Percentiles rank a stretch among this genome's conserved stretches.
Conservation (phyloP, 2,797 vertebrate genomes). For the Bovichtus variegatus region DNA sequence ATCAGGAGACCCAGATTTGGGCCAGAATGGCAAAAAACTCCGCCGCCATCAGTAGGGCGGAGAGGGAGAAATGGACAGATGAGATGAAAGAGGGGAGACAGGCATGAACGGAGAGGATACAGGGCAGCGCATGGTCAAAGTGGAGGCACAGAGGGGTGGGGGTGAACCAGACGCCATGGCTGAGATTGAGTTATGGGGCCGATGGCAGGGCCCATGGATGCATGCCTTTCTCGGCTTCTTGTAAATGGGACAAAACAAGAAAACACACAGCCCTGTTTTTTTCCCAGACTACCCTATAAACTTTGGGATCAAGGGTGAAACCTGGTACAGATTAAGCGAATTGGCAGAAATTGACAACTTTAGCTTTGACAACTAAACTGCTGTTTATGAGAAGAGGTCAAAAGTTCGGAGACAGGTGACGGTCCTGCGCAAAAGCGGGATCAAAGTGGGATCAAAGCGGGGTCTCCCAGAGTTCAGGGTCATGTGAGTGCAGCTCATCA, state of each 20-base stretch:
- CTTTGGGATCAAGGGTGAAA: constrained; percentile 29
- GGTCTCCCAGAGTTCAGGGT: constrained; percentile 62
- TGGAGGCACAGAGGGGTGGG: constrained; percentile 15
- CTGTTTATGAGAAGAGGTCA: constrained; percentile 58
- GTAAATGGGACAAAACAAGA: constrained; percentile 55
- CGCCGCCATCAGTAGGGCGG: constrained; percentile 7
- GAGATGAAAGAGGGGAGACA: constrained; percentile 49
- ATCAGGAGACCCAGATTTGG: constrained; percentile 26
- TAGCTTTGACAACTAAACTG: constrained; percentile 49
- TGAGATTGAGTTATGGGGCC: constrained; percentile 49
- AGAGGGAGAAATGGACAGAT: constrained; percentile 13
- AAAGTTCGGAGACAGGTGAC: constrained; percentile 55
- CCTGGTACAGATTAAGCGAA: constrained; percentile 45
- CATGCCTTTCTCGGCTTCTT: constrained; percentile 62
- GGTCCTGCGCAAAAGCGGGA: not conserved
- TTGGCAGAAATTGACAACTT: constrained; percentile 36
- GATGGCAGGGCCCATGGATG: constrained; percentile 43
- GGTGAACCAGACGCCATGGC: constrained; percentile 25
- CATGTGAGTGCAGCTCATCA: constrained; percentile 37
- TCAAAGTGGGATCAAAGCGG: constrained; percentile 55
- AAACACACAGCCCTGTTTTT: constrained; percentile 14
- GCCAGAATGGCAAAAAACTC: constrained; percentile 25
- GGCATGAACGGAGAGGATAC: constrained; percentile 46
- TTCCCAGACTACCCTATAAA: constrained; percentile 21
- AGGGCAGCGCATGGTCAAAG: constrained; percentile 23